Conservation (phyloP, 2,113 vertebrate species). For the Galeopterus variegatus region DNA sequence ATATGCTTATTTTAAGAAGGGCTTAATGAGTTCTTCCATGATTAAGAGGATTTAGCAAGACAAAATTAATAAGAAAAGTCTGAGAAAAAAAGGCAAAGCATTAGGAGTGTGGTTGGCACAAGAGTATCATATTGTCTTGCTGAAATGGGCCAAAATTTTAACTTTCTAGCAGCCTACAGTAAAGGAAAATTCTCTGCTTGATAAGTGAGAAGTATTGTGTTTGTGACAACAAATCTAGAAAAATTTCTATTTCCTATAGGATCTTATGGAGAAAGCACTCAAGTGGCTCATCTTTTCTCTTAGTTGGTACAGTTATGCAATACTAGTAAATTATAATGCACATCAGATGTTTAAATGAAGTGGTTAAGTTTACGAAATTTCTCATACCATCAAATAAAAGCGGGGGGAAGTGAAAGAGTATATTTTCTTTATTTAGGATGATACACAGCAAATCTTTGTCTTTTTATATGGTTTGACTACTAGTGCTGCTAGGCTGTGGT, state of each 20-base stretch:
- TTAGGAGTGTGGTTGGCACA: background rate
- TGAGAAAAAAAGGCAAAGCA: constrained; percentile 18
- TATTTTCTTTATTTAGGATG: background rate
- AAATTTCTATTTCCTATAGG: background rate
- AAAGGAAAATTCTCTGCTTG: background rate
- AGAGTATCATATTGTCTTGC: background rate
- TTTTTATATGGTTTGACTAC: background rate
- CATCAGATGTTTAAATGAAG: background rate
- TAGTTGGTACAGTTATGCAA: background rate
- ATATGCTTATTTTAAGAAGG: background rate
- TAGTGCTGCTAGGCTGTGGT: background rate
- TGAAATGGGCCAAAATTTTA: background rate
- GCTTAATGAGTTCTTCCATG: background rate
- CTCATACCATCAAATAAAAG: background rate
- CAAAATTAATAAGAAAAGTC: background rate
- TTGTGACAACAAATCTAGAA: background rate
- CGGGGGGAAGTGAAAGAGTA: background rate
- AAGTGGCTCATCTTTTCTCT: background rate
- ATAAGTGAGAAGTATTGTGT: background rate
- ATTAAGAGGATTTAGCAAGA: constrained; percentile 14
- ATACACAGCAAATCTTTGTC: background rate
- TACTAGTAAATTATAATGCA: background rate
- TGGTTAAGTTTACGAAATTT: constrained; percentile 40
- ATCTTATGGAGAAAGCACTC: constrained; percentile 9
- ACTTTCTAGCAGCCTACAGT: background rate